Conservation (phyloP, 92 coral and sea anemone species). For the Parazoanthus atlanticus region DNA sequence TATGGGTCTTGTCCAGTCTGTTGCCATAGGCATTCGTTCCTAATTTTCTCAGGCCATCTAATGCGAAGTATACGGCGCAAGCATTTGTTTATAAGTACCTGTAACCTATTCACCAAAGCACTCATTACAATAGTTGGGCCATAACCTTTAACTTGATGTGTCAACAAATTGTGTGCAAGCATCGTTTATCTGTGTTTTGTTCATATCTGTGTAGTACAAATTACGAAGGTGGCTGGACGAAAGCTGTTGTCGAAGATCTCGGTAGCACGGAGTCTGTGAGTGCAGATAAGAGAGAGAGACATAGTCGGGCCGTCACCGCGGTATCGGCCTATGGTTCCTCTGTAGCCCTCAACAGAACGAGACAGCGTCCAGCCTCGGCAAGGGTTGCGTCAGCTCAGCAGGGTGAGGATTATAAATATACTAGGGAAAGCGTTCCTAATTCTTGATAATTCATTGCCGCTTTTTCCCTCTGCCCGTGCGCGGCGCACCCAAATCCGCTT, state of each 20-base stretch:
- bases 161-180: too few relatives aligned
- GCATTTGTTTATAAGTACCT: too few relatives aligned
- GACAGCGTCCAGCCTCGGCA: constrained; percentile 90
- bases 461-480: too few relatives aligned
- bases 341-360: constrained; percentile 79
- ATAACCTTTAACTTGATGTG: too few relatives aligned
- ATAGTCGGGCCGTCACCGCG: constrained; percentile 68
- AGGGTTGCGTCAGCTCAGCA: constrained; percentile 63
- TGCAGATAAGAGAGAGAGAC: constrained; percentile 60
- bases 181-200: too few relatives aligned
- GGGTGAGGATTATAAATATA: constrained; percentile 48
- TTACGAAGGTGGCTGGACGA: constrained; percentile 43
- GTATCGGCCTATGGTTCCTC: constrained; percentile 95
- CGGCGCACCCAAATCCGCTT: too few relatives aligned
- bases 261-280: constrained; percentile 51
- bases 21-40: too few relatives aligned
- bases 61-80: too few relatives aligned
- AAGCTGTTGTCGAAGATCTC: constrained; percentile 61
- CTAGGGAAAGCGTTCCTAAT: background rate
- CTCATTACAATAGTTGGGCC: too few relatives aligned
- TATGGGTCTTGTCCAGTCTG: too few relatives aligned
- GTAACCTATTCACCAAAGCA: too few relatives aligned
- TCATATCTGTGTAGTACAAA: constrained; percentile 22
- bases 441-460: background rate
- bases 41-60: too few relatives aligned